These are phyloP conservation scores for Drosophila bocki DNA, from an alignment of 1,140 invertebrate genomes.

Conservation along the genomic window DNA sequence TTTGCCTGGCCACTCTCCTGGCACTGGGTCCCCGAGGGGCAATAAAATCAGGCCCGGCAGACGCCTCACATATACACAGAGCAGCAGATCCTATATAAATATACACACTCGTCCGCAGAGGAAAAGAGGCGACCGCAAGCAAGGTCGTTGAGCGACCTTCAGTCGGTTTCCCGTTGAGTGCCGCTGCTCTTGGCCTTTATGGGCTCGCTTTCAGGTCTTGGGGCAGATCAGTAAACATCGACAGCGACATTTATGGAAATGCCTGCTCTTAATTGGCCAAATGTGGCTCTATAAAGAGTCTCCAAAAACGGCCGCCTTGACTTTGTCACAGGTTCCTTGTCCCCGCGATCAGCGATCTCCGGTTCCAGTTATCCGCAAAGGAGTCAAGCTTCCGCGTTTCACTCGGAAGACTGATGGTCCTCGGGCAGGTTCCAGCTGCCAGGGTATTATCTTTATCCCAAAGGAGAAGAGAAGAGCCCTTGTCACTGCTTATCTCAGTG, in stretches of 20 bases:
- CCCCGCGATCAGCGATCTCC: background rate
- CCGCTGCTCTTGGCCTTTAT: slow-evolving; percentile 50
- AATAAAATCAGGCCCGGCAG: slow-evolving; percentile 75
- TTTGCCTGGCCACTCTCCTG: slow-evolving; percentile 37
- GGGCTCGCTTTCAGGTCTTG: slow-evolving; percentile 39
- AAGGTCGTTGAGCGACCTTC: slow-evolving; percentile 81
- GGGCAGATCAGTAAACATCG: slow-evolving; percentile 73
- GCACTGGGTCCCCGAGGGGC: slow-evolving; percentile 39
- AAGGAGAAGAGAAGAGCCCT: slow-evolving; percentile 21
- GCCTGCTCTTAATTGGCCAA: slow-evolving; percentile 73
- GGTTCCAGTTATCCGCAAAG: slow-evolving; percentile 20
- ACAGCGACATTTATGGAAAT: slow-evolving; percentile 41
- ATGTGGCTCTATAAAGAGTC: slow-evolving; percentile 64
- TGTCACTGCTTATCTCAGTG: slow-evolving; percentile 29
- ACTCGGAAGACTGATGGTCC: slow-evolving; percentile 61
- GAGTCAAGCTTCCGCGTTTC: slow-evolving; percentile 67
- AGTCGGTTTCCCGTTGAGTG: slow-evolving; percentile 57
- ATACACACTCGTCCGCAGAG: background rate
- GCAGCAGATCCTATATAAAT: slow-evolving; percentile 11
- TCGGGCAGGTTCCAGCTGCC: slow-evolving; percentile 25
- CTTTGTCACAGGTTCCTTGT: slow-evolving; percentile 52
- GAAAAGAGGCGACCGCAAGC: slow-evolving; percentile 70
- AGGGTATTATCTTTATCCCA: slow-evolving; percentile 15
- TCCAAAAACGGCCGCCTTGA: slow-evolving; percentile 45
- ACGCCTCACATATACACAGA: slow-evolving; percentile 51